Percentiles rank a stretch among this genome's conserved stretches.
Evolutionary conservation across 2,888 invertebrate species (phyloP).

Genomic region (Pammene aurita): DNA sequence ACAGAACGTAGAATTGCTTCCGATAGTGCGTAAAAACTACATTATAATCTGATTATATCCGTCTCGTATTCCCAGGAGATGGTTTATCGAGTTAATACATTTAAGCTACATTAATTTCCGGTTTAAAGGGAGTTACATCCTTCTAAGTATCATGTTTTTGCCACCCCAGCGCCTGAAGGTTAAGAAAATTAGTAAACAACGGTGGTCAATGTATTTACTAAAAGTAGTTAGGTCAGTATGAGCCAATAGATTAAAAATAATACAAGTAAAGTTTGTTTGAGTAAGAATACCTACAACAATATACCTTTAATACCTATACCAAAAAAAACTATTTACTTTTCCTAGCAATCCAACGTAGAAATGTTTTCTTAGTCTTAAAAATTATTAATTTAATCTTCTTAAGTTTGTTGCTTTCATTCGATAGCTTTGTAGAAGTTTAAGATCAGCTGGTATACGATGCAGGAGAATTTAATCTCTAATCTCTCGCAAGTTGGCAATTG

Average conservation of each 20-base stretch:
- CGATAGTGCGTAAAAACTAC: slow-evolving; percentile 35
- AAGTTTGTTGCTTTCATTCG: slow-evolving; percentile 35
- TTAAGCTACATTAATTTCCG: not conserved
- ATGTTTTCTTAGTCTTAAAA: not conserved
- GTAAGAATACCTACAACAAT: too few species aligned
- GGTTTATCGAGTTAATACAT: slow-evolving; percentile 2
- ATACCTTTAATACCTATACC: too few species aligned
- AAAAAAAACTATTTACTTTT: too few species aligned
- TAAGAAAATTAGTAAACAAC: not conserved
- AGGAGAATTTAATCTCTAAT: slow-evolving; percentile 63
- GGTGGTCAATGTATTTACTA: too few species aligned
- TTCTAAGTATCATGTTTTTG: not conserved
- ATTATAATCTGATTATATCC: slow-evolving; percentile 37
- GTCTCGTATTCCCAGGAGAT: slow-evolving; percentile 11
- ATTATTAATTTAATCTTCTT: slow-evolving; percentile 30
- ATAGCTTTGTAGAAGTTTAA: slow-evolving; percentile 35
- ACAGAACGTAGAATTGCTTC: slow-evolving; percentile 40
- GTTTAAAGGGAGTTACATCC: too few species aligned
- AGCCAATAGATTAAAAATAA: too few species aligned
- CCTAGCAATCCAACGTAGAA: not conserved
- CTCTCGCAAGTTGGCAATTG: slow-evolving; percentile 56
- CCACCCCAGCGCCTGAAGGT: not conserved
- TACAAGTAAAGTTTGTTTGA: too few species aligned
- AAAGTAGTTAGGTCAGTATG: too few species aligned
- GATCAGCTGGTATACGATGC: slow-evolving; percentile 37